phyloP scores from a whole-genome alignment of 2,888 invertebrate genomes.

The Andrena haemorrhoa region DNA sequence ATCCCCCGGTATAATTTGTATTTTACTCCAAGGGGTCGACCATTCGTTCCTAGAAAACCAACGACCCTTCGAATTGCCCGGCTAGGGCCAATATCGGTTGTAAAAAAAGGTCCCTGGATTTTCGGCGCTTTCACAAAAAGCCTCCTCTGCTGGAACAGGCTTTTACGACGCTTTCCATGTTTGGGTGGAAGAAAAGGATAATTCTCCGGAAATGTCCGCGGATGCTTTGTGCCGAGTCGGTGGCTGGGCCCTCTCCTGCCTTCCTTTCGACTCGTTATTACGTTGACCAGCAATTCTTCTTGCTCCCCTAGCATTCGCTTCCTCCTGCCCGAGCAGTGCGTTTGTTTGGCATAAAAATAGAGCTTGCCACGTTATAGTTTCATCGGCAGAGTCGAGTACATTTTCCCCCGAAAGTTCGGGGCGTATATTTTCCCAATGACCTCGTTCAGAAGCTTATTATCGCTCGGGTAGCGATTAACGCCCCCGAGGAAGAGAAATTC shows the following conservation, averaged over 20 bases:
- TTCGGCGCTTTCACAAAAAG: conserved; percentile 65
- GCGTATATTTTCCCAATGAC: background rate
- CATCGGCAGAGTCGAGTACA: background rate
- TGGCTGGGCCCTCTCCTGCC: background rate
- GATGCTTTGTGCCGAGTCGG: conserved; percentile 37
- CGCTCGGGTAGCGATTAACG: conserved; percentile 6
- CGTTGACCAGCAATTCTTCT: background rate
- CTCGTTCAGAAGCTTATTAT: conserved; percentile 37
- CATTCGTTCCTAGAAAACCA: conserved; percentile 66
- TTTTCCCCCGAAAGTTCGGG: background rate
- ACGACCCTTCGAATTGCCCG: conserved; percentile 66
- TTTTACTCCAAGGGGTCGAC: conserved; percentile 63
- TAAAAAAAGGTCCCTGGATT: conserved; percentile 68
- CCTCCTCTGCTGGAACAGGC: conserved; percentile 20
- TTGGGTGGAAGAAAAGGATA: conserved; percentile 46
- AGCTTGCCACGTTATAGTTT: too few relatives aligned
- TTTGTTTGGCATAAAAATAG: too few relatives aligned
- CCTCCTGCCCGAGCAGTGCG: background rate
- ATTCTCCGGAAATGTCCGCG: conserved; percentile 46
- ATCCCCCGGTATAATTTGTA: conserved; percentile 68
- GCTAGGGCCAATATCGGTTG: conserved; percentile 57
- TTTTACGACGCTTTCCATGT: conserved; percentile 63
- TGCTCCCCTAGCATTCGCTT: background rate
- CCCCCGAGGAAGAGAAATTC: conserved; percentile 31
- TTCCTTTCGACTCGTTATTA: background rate